Conservation (phyloP, 2,888 invertebrate genomes). For the Caenorhabditis sp. region DNA sequence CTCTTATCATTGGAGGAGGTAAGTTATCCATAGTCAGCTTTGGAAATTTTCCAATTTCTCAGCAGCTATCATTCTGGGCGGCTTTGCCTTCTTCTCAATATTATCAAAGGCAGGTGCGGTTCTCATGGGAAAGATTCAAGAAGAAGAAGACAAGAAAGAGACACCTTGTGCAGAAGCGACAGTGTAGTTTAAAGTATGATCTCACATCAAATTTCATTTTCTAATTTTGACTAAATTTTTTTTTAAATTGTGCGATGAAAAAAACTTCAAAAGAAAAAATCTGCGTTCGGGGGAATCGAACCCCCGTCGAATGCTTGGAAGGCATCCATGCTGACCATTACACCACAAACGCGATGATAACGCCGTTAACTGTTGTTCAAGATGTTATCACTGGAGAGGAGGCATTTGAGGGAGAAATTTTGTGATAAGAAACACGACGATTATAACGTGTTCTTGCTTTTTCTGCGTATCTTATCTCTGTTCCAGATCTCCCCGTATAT, state of each 20-base stretch:
- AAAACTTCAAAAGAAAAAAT: neutral
- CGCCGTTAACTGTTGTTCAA: no score
- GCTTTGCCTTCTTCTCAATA: slow-evolving; percentile 59
- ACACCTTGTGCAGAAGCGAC: neutral
- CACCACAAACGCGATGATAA: no score
- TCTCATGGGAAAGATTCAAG: slow-evolving; percentile 3
- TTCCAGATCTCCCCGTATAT: slow-evolving; percentile 21
- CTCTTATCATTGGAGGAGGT: slow-evolving; percentile 1
- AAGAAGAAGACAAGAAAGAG: neutral
- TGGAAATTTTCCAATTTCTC: no score
- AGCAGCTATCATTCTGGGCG: slow-evolving; percentile 60
- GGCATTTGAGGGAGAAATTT: no score
- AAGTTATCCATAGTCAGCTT: neutral
- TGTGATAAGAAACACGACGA: no score
- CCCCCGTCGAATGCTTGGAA: slow-evolving; percentile 78
- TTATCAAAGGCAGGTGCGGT: slow-evolving; percentile 55
- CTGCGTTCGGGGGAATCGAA: slow-evolving; percentile 77
- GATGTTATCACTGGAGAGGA: no score
- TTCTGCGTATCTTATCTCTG: slow-evolving; percentile 34
- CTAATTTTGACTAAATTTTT: no score
- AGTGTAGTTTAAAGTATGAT: slow-evolving; percentile 1
- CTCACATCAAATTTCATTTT: neutral
- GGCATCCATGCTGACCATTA: slow-evolving; percentile 8
- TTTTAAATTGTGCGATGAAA: neutral
- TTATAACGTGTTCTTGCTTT: no score